Evolutionary conservation across 2,797 vertebrate genomes (phyloP).

Genomic region (Eulemur rubriventer): DNA sequence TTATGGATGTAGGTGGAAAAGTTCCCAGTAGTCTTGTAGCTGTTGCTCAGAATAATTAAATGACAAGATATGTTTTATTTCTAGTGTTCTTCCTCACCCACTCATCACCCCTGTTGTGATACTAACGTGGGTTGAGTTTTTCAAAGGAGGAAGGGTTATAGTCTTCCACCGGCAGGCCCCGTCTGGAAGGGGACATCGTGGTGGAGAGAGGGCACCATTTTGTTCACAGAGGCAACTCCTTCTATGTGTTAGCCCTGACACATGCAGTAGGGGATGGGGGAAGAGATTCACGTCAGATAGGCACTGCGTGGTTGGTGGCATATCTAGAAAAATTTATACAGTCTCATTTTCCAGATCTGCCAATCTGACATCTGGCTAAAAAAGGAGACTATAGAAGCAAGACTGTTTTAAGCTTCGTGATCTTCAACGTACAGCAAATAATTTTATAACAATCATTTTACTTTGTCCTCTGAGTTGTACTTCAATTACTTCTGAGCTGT

Average conservation of each 20-base stretch:
- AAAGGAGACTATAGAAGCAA: background rate
- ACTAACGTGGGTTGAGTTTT: background rate
- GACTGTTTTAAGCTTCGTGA: background rate
- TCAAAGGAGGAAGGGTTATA: background rate
- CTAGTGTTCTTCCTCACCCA: rapidly evolving
- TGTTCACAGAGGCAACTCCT: background rate
- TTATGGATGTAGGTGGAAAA: background rate
- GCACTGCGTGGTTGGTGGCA: background rate
- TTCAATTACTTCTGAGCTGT: background rate
- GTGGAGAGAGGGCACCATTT: background rate
- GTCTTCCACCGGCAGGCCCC: background rate
- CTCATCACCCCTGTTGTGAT: rapidly evolving
- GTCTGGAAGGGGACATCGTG: background rate
- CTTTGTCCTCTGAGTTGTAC: background rate
- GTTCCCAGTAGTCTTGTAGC: background rate
- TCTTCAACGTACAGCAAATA: background rate
- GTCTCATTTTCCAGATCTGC: background rate
- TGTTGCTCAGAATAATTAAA: background rate
- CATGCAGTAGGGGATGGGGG: too few relatives aligned
- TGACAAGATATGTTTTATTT: background rate
- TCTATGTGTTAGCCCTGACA: background rate
- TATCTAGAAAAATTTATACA: background rate
- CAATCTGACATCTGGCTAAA: background rate
- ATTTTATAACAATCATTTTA: background rate
- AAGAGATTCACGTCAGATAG: background rate